Base-by-base conservation (phyloP, 2,113 vertebrate species). In the Calidris pugnax region DNA sequence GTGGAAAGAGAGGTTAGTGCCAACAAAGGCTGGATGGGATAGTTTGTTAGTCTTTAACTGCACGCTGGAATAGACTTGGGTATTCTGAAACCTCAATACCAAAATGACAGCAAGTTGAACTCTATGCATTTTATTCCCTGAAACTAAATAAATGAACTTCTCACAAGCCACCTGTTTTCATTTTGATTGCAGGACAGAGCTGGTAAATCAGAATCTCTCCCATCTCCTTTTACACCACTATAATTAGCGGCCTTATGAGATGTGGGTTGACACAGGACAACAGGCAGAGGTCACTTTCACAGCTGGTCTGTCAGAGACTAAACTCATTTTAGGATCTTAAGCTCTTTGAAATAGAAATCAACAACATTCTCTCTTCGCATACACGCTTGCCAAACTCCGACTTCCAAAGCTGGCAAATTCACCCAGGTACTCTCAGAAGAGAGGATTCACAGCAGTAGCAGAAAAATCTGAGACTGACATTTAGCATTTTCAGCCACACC, bases 271-370 rank as follows among this genome's bases (percentile, higher is more conserved):
- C 85, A 53, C 64, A 89, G 80, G 76, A 92, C 86, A 85, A 63
- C 76, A 84, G 56, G 76, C 83, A 69, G 86, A 87, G 57, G 95
- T 68, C 90, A 79, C 84, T 93, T 85, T n/a, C 69, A 72, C 20
- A 72, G 76, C 73, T 68, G 77, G 33, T 37, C 94, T 92, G 73
- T 6, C 37, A 22, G 89, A 91, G 66, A 94, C 84, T 94, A 75
- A 91, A 92, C 74, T 15, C 57, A 91, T 78, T 92, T 93, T 74
- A 94, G 10, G 9, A 81, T 82, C 82, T 78, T 66, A 89, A 93
- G 69, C 90, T 76, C 90, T 94, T 57, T 53, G 80, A 95, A 92
- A 81, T 18, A 93, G 67, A 91, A 92, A 96, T 78, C 86, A 95
- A 89, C 84, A 91, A 50, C 74, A 47, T 75, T 77, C 66, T 4